phyloP scores from a whole-genome alignment of 2,888 invertebrate genomes.

The Andrena minutula region DNA sequence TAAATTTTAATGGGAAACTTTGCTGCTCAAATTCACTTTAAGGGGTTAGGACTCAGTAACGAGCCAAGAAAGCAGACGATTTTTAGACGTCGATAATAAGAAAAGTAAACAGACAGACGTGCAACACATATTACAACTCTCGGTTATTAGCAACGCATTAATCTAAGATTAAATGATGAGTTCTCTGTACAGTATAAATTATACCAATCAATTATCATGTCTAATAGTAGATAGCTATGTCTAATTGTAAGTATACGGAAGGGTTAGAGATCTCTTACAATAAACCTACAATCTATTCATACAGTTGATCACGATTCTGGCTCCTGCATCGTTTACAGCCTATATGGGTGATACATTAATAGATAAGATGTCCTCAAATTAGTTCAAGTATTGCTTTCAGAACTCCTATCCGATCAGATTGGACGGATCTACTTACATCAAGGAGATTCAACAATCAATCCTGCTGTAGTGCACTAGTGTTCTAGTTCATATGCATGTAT shows the following conservation, averaged over 20 bases:
- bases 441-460: constrained; percentile 36
- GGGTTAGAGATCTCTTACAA: background rate
- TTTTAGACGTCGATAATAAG: no score
- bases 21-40: no score
- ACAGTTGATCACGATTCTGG: background rate
- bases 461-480: background rate
- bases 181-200: no score
- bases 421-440: constrained; percentile 39
- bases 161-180: no score
- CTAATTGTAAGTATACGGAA: background rate
- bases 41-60: no score
- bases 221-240: no score
- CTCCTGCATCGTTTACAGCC: background rate
- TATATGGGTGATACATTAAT: constrained; percentile 43
- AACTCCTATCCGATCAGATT: constrained; percentile 45
- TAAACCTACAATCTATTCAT: background rate
- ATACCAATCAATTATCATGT: no score
- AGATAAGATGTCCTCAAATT: constrained; percentile 56
- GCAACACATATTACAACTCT: no score
- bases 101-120: no score
- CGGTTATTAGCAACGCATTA: no score
- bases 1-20: no score
- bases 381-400: constrained; percentile 30
- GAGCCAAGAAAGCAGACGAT: no score
- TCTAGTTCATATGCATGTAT: background rate